A percentile compares a stretch with the other conserved stretches of the same genome.
Conservation (phyloP, 2,888 invertebrate species). For the Sphaerophoria rueppellii region DNA sequence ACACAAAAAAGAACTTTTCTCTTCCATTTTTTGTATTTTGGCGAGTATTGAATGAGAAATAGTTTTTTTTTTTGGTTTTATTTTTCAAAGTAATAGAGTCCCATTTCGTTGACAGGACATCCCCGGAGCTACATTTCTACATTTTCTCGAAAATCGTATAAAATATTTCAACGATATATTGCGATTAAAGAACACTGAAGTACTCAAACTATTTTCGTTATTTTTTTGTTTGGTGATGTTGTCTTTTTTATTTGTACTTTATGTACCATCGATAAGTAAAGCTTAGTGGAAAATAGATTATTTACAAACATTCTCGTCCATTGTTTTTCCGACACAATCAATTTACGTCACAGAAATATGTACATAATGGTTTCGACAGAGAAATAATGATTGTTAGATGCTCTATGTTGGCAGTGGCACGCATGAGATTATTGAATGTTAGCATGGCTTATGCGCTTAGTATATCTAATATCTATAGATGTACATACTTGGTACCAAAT, state of each 20-base stretch:
- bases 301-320: slow-evolving; percentile 41
- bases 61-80: slow-evolving; percentile 20
- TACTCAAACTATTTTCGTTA: slow-evolving; percentile 23
- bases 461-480: too few species aligned
- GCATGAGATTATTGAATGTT: slow-evolving; percentile 27
- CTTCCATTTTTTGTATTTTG: background rate
- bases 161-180: slow-evolving; percentile 52
- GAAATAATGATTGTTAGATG: slow-evolving; percentile 39
- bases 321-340: slow-evolving; percentile 40
- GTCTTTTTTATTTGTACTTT: slow-evolving; percentile 2
- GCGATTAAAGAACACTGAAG: slow-evolving; percentile 46
- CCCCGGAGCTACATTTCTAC: slow-evolving; percentile 21
- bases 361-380: slow-evolving; percentile 40
- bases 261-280: background rate
- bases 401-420: slow-evolving; percentile 21
- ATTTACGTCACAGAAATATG: slow-evolving; percentile 46
- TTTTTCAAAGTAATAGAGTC: slow-evolving; percentile 39
- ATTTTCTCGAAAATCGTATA: slow-evolving; percentile 46
- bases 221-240: background rate
- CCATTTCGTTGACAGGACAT: slow-evolving; percentile 28
- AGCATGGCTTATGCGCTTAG: background rate
- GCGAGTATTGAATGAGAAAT: background rate
- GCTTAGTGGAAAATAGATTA: slow-evolving; percentile 32
- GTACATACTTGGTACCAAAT: too few species aligned
- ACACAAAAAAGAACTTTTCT: slow-evolving; percentile 8